Conservation (phyloP, 2,888 invertebrate species). For the Cerastoderma edule region DNA sequence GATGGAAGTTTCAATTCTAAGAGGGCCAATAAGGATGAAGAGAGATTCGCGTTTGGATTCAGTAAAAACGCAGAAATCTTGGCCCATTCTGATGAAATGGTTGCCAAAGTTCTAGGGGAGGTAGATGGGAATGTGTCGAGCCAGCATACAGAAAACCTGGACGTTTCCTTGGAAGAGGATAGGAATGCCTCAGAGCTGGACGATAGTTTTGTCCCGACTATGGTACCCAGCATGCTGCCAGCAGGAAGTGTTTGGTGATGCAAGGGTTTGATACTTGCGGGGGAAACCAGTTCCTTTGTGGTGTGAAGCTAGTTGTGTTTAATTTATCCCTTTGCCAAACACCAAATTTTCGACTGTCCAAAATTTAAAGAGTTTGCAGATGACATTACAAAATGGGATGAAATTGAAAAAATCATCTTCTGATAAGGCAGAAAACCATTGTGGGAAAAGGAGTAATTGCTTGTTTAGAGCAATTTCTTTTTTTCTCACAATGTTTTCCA, state of each 20-base stretch:
- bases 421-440: too few species aligned
- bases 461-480: too few species aligned
- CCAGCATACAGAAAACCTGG: background rate
- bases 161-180: slow-evolving; percentile 34
- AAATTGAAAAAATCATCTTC: too few species aligned
- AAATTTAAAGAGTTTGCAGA: too few species aligned
- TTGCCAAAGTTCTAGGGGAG: slow-evolving; percentile 6
- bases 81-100: slow-evolving; percentile 16
- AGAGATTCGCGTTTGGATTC: slow-evolving; percentile 52
- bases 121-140: slow-evolving; percentile 7
- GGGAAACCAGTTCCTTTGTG: too few species aligned
- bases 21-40: slow-evolving; percentile 19
- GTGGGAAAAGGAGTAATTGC: too few species aligned
- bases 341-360: too few species aligned
- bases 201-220: slow-evolving; percentile 17
- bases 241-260: slow-evolving; percentile 52
- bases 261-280: too few species aligned
- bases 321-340: too few species aligned
- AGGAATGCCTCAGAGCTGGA: slow-evolving; percentile 35
- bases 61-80: slow-evolving; percentile 51
- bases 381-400: too few species aligned
- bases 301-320: too few species aligned
- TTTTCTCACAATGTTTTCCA: too few species aligned
- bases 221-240: slow-evolving; percentile 18
- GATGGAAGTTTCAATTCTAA: slow-evolving; percentile 11